A percentile compares a stretch with the other conserved stretches of the same genome.
These are phyloP conservation scores for Silurus meridionalis DNA, from an alignment of 2,113 vertebrate species.

Conservation along the genomic window DNA sequence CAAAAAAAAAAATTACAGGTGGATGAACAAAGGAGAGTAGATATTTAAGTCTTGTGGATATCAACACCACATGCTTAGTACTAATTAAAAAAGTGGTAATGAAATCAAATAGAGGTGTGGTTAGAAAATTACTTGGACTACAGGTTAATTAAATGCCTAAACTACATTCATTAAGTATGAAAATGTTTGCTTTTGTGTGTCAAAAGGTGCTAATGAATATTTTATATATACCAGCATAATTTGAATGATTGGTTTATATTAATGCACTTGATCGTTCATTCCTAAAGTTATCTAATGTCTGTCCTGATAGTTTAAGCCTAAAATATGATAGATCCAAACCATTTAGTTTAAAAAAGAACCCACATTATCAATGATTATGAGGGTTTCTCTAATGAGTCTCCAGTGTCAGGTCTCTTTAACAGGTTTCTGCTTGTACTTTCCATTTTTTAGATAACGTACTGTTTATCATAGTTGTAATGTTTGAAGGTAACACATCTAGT, in stretches of 20 bases:
- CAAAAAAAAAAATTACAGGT: conserved; percentile 3
- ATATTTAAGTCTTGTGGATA: conserved; percentile 2
- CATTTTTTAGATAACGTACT: not conserved
- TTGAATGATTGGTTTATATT: not conserved
- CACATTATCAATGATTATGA: not conserved
- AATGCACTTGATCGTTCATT: not conserved
- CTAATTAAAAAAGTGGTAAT: conserved; percentile 6
- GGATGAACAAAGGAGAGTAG: not conserved
- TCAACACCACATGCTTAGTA: not conserved
- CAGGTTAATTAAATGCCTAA: not conserved
- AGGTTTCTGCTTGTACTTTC: not conserved
- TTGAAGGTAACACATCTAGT: too few relatives aligned
- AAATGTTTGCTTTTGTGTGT: not conserved
- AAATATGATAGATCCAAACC: not conserved
- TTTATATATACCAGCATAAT: not conserved
- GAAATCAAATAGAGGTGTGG: not conserved
- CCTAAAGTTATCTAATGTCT: not conserved
- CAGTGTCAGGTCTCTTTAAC: not conserved
- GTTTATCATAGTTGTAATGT: too few relatives aligned
- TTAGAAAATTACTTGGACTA: conserved; percentile 6
- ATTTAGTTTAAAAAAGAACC: not conserved
- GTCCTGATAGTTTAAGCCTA: not conserved
- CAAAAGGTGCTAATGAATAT: not conserved
- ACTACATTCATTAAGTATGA: not conserved
- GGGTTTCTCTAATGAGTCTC: not conserved